These are phyloP conservation scores for Argyrosomus japonicus DNA, from an alignment of 2,113 vertebrate genomes.

Conservation along the genomic window DNA sequence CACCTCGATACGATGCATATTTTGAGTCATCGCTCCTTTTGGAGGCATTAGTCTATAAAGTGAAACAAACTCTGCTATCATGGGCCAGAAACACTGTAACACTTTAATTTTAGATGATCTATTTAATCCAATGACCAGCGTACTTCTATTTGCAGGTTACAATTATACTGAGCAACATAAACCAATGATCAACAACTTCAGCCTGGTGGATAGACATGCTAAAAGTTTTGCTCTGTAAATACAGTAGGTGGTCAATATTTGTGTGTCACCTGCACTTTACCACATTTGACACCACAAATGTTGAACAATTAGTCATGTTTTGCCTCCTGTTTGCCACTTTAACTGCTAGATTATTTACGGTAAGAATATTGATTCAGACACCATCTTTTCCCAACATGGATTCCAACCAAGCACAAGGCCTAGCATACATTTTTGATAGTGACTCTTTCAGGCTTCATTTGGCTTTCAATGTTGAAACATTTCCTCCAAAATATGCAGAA, in stretches of 20 bases:
- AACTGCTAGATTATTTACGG: background rate
- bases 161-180: background rate
- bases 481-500: background rate
- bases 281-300: background rate
- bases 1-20: background rate
- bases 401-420: background rate
- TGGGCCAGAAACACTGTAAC: background rate
- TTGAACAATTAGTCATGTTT: background rate
- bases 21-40: background rate
- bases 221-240: background rate
- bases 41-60: background rate
- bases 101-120: background rate
- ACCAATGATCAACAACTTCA: conserved; percentile 1
- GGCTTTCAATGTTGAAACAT: conserved; percentile 6
- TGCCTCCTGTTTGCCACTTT: background rate
- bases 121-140: conserved; percentile 10
- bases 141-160: background rate
- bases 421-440: background rate
- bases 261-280: background rate
- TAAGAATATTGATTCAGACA: conserved; percentile 1
- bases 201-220: background rate
- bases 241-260: background rate
- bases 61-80: conserved; percentile 1
- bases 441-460: conserved; percentile 14
- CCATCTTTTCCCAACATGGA: background rate